A percentile compares a stretch with the other conserved stretches of the same genome.
phyloP scores from a whole-genome alignment of 2,888 invertebrate species.

The Bugula neritina region DNA sequence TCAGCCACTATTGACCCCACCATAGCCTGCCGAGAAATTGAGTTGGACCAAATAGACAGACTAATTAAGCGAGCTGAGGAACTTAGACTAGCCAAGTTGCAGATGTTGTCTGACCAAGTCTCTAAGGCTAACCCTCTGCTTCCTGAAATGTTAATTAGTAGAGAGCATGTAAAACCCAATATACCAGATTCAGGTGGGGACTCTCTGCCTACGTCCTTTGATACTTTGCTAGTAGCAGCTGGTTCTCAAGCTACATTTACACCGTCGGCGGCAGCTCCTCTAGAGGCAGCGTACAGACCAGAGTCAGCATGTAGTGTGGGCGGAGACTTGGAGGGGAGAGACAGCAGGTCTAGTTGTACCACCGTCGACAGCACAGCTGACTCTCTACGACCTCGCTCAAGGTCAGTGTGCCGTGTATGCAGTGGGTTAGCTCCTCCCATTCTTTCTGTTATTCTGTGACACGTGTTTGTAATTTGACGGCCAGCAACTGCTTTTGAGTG shows the following conservation, averaged over 20 bases:
- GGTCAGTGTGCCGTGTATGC: no score
- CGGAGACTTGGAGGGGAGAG: background rate
- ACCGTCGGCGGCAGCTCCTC: background rate
- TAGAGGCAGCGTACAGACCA: background rate
- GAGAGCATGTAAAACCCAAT: no score
- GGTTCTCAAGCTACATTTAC: background rate
- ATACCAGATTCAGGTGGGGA: no score
- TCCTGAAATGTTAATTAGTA: no score
- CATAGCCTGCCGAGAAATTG: background rate
- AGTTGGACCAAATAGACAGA: background rate
- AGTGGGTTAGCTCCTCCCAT: no score
- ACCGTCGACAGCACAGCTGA: background rate
- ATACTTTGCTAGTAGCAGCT: background rate
- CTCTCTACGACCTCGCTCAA: background rate
- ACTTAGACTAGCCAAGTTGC: background rate
- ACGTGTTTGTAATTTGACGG: no score
- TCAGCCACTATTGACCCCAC: background rate
- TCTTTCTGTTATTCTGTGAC: no score
- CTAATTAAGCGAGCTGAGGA: background rate
- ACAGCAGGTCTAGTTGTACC: background rate
- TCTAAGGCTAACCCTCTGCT: background rate
- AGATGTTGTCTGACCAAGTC: background rate
- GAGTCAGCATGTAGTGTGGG: no score
- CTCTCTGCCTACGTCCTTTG: background rate
- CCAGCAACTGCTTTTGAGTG: no score